Evolutionary conservation across 2,113 vertebrate species (phyloP).

Genomic region (Mus spicilegus): DNA sequence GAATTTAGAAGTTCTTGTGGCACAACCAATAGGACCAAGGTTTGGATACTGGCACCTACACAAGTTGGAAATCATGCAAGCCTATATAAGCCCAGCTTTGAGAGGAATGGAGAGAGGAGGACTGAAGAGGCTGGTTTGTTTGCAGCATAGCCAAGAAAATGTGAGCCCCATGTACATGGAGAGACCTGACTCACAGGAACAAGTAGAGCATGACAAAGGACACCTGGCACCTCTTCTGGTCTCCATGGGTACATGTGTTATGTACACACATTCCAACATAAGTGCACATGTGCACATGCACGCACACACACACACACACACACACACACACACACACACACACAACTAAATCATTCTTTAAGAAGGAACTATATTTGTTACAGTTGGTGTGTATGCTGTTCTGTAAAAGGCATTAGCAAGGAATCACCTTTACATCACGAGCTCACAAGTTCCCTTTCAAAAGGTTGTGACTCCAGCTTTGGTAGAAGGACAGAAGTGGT

Average conservation of each 20-base stretch:
- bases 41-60: background rate
- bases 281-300: no score
- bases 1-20: background rate
- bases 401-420: slow-evolving; percentile 10
- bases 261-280: background rate
- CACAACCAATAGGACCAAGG: background rate
- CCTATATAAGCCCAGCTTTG: background rate
- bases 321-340: background rate
- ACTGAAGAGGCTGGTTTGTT: background rate
- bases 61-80: background rate
- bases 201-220: background rate
- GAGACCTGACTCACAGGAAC: background rate
- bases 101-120: background rate
- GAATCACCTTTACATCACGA: background rate
- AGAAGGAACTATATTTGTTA: slow-evolving; percentile 30
- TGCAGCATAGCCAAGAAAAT: background rate
- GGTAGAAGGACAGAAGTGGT: background rate
- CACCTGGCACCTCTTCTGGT: background rate
- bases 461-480: background rate
- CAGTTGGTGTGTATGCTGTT: background rate
- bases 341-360: background rate
- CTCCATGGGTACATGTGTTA: background rate
- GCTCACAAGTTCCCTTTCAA: background rate
- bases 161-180: background rate
- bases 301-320: background rate